Base-by-base conservation (phyloP, 2,888 invertebrate genomes). In the Spilosoma lubricipeda region DNA sequence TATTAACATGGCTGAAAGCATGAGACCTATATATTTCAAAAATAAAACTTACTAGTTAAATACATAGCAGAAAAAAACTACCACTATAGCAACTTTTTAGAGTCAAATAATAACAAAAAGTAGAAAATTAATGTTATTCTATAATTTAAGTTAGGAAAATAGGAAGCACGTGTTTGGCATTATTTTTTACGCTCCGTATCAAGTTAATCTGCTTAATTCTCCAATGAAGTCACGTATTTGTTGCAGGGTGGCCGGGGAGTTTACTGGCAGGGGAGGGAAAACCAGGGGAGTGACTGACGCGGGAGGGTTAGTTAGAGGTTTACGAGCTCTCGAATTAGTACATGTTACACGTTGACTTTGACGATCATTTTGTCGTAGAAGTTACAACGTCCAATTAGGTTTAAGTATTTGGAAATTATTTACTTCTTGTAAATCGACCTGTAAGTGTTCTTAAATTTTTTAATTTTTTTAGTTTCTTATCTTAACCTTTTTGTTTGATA, bases 121-220 rank as follows among this genome's bases (percentile, higher is more conserved):
- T 1, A 27, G 48, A 74, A 77, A 74, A 7, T 71, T 52, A 72
- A 80, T 4, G 70, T 70, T 74, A 36, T 63, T 74, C 69, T 70
- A 77, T 79, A 82, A 84, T 82, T 84, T 84, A 82, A 84, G 81
- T 82, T 82, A 69, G 70, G 73, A 67, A 52, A 82, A 77, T 77
- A 77, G 52, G 77, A 73, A 72, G 70, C 74, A 81, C 78, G 74
- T 77, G 76, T 67, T 76, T 45, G 68, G 74, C 75, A 75, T 84
- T 85, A 83, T 84, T 84, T 83, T 85, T 85, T 80, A 83, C 72
- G 75, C 76, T 76, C 79, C 66, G 48, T 75, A 78, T 73, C 63
- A 74, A 84, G 80, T 81, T 85, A 83, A 86, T 86, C 82, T 83
- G 72, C 82, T 78, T 82, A 85, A 82, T 82, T 77, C 78, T 76